Conservation (phyloP, 2,888 invertebrate genomes). For the Lumbricus terrestris region DNA sequence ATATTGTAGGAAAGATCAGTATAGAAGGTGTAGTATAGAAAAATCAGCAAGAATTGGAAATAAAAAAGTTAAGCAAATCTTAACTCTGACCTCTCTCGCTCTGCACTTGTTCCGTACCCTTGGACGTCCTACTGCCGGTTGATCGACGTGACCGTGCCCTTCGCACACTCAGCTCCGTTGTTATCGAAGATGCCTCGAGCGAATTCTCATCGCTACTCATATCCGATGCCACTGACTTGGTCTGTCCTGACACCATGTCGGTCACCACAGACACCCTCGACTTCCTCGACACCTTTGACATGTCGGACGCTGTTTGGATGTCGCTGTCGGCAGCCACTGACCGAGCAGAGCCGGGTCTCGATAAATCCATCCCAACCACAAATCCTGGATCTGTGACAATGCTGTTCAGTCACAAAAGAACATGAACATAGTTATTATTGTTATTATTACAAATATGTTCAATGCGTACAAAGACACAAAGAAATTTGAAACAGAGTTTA, state of each 20-base stretch:
- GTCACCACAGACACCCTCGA: not conserved
- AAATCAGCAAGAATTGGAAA: not conserved
- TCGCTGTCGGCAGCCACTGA: constrained; percentile 6
- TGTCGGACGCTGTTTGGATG: not conserved
- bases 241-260: not conserved
- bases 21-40: too few relatives aligned
- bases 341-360: not conserved
- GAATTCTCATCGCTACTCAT: not conserved
- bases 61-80: not conserved
- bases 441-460: too few relatives aligned
- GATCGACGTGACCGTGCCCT: not conserved
- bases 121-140: not conserved
- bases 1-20: too few relatives aligned
- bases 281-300: constrained; percentile 1
- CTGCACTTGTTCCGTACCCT: not conserved
- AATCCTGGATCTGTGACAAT: not conserved
- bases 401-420: not conserved
- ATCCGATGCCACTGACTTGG: not conserved
- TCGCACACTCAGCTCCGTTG: not conserved
- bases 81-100: not conserved
- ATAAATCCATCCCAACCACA: not conserved
- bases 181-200: not conserved
- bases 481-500: too few relatives aligned
- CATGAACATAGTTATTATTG: not conserved
- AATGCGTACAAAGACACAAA: too few relatives aligned